Evolutionary conservation across 2,797 vertebrate species (phyloP), one percentile per base, ranked within the genome.

Genomic region (Sternarchorhynchus goeldii): DNA sequence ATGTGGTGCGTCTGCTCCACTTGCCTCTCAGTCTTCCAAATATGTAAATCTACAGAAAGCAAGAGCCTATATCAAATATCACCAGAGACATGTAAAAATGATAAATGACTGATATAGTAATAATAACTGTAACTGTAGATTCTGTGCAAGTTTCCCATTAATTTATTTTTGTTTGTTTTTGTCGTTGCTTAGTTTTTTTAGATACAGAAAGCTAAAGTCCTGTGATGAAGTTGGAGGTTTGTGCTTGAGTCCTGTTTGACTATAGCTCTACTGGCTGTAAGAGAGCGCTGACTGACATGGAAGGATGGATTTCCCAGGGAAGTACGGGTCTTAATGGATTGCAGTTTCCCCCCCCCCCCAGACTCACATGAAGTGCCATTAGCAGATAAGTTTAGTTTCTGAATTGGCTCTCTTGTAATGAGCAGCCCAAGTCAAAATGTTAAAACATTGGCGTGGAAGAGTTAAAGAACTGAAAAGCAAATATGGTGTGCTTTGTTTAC

Each of bases 281-380:
- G 17, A 12, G 21, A 21, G n/a, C 7, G 6, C 50, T 68, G 66
- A 53, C 66, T 29, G 21, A 68, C 5, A 29, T 53, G 39, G 64
- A 66, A n/a, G n/a, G 20, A 7, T 21, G 7, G 12, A 53, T 53
- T 57, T 62, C 39, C 14, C 60, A 66, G 36, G 7, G 7, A 34
- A 62, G n/a, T 70, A 60, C 39, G 7, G 39, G 66, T 8, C n/a
- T 21, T 53, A 68, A 68, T 68, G 66, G 45, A 68, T 25, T 45
- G 20, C 58, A 62, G 29, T 25, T 21, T 34, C 70, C 45, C 59
- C 62, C 50, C 31, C 25, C 21, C 45, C 25, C 21, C 45, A 55
- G 17, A 16, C 53, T 16, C 16, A 25, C 12, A 53, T 60, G 29
- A 60, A 36, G 66, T 17, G 39, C 56, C 57, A 60, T 77, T 60